Conservation (phyloP, 2,797 vertebrate genomes). For the Staurois parvus region DNA sequence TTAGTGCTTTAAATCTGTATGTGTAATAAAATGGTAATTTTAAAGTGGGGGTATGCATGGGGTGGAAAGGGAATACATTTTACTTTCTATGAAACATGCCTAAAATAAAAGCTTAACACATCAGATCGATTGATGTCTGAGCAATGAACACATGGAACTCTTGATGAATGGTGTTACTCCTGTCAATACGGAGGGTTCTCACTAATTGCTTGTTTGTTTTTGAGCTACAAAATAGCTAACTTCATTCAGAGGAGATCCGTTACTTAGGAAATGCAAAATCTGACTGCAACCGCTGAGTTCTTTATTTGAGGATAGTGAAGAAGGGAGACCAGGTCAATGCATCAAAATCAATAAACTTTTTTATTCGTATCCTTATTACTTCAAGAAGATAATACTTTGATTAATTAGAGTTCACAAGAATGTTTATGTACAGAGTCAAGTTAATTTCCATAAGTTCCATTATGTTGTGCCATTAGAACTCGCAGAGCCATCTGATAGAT, state of each 20-base stretch:
- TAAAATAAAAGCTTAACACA: no score
- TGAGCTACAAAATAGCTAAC: neutral
- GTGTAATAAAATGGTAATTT: no score
- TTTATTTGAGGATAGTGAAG: neutral
- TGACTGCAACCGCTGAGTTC: neutral
- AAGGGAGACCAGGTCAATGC: neutral
- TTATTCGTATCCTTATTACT: neutral
- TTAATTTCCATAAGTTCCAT: no score
- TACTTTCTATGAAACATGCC: no score
- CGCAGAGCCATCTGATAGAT: no score
- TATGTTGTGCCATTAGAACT: no score
- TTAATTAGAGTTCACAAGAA: constrained; percentile 11
- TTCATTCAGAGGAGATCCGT: neutral
- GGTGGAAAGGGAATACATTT: no score
- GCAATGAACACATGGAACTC: neutral
- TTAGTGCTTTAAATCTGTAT: no score
- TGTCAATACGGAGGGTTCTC: neutral
- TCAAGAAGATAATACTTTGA: neutral
- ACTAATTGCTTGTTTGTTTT: neutral
- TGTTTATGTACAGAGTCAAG: no score
- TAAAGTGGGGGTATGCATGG: no score
- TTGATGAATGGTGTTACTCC: neutral
- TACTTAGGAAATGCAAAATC: neutral
- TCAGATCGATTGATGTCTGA: no score
- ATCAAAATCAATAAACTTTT: constrained; percentile 16